Conservation (phyloP, 2,888 invertebrate species). For the Strigamia transsilvanica region DNA sequence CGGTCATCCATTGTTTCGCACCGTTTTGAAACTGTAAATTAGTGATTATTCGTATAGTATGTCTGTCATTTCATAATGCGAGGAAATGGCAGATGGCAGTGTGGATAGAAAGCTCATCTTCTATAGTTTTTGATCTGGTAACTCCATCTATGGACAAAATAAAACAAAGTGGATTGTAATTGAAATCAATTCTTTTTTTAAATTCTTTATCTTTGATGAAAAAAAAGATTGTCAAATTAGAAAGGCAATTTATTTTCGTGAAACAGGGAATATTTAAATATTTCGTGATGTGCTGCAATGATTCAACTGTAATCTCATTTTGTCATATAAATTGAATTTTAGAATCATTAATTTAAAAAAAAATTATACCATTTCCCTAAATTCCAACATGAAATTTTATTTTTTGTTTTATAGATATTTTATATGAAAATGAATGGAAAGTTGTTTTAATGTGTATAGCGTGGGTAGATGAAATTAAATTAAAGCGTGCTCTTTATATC, state of each 20-base stretch:
- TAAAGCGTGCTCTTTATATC: too few species aligned
- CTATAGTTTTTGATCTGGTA: background rate
- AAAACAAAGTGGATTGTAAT: background rate
- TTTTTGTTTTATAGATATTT: too few species aligned
- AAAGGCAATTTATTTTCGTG: too few species aligned
- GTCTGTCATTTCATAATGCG: slow-evolving; percentile 1
- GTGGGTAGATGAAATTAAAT: too few species aligned
- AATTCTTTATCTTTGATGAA: background rate
- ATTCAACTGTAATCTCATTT: background rate
- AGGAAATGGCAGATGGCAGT: background rate
- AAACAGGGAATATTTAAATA: too few species aligned
- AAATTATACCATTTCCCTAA: background rate
- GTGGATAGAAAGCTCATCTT: background rate
- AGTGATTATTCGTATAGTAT: background rate
- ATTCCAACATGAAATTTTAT: too few species aligned
- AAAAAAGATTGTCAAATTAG: background rate
- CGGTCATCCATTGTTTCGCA: background rate
- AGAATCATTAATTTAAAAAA: background rate
- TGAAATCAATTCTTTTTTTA: background rate
- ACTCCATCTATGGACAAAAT: background rate
- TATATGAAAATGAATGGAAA: too few species aligned
- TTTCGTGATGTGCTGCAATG: background rate
- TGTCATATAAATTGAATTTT: background rate
- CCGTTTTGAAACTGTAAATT: background rate
- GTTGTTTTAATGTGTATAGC: too few species aligned